These are phyloP conservation scores for Enteromius radiatus DNA, from an alignment of 2,797 vertebrate genomes.

Conservation along the genomic window DNA sequence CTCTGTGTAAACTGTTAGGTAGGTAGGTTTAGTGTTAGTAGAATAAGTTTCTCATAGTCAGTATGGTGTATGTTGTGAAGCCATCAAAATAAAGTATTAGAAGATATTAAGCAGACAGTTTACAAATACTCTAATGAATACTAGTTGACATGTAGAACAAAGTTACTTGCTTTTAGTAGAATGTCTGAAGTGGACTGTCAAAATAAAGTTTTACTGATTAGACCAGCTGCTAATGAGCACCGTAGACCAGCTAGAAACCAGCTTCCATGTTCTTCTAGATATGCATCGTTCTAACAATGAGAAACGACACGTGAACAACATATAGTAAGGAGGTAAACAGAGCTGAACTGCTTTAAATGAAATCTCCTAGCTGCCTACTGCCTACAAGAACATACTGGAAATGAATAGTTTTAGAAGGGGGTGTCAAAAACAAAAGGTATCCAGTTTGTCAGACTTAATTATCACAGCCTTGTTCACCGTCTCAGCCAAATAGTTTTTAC, in stretches of 20 bases:
- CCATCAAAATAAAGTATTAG: too few species aligned
- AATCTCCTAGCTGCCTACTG: slow-evolving; percentile 1
- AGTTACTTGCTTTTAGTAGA: too few species aligned
- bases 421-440: slow-evolving; percentile 58
- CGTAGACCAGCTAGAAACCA: background rate
- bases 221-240: background rate
- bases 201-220: too few species aligned
- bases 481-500: slow-evolving; percentile 66
- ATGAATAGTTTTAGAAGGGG: slow-evolving; percentile 12
- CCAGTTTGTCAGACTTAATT: slow-evolving; percentile 74
- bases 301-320: slow-evolving; percentile 51
- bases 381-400: slow-evolving; percentile 18
- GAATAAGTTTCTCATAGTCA: too few species aligned
- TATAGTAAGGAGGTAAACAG: slow-evolving; percentile 59
- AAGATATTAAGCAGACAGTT: too few species aligned
- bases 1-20: too few species aligned
- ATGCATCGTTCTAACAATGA: slow-evolving; percentile 23
- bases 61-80: too few species aligned
- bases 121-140: too few species aligned
- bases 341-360: slow-evolving; percentile 12
- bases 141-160: too few species aligned
- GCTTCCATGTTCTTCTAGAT: background rate
- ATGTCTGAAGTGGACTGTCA: too few species aligned
- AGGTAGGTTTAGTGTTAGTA: too few species aligned
- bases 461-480: slow-evolving; percentile 57